These are phyloP conservation scores for Tribolium freemani DNA, from an alignment of 2,888 invertebrate genomes.

Conservation along the genomic window DNA sequence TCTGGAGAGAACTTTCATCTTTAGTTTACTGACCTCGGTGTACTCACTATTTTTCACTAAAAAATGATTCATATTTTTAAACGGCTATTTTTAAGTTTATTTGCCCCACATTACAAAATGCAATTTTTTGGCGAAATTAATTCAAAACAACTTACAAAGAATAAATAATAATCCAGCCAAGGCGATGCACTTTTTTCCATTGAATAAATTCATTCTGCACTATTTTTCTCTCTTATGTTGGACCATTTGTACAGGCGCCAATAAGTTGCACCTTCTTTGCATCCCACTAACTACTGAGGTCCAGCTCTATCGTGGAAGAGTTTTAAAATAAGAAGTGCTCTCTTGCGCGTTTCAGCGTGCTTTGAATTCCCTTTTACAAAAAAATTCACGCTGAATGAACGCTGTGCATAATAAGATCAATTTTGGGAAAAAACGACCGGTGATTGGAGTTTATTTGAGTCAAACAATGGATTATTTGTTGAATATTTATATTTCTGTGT, in stretches of 20 bases:
- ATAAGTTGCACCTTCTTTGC: constrained; percentile 20
- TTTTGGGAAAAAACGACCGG: neutral
- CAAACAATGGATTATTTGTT: neutral
- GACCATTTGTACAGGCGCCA: constrained; percentile 30
- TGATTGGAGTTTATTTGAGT: too few relatives aligned
- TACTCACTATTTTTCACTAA: neutral
- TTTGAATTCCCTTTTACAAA: neutral
- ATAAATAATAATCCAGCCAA: constrained; percentile 10
- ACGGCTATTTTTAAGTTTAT: too few relatives aligned
- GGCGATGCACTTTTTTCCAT: neutral
- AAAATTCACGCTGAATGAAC: neutral
- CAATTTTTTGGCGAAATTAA: neutral
- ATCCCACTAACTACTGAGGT: constrained; percentile 35
- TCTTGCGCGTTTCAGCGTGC: neutral
- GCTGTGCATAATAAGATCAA: neutral
- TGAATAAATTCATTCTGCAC: constrained; percentile 19
- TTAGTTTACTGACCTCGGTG: constrained; percentile 29
- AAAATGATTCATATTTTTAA: neutral
- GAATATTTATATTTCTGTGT: constrained; percentile 16
- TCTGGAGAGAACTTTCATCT: constrained; percentile 18
- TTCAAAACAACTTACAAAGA: neutral
- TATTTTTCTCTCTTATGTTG: neutral
- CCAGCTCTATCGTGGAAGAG: constrained; percentile 27
- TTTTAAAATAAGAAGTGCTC: constrained; percentile 9
- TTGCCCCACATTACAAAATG: neutral